phyloP scores from a whole-genome alignment of 2,797 vertebrate genomes.

The Catamblyrhynchus diadema region DNA sequence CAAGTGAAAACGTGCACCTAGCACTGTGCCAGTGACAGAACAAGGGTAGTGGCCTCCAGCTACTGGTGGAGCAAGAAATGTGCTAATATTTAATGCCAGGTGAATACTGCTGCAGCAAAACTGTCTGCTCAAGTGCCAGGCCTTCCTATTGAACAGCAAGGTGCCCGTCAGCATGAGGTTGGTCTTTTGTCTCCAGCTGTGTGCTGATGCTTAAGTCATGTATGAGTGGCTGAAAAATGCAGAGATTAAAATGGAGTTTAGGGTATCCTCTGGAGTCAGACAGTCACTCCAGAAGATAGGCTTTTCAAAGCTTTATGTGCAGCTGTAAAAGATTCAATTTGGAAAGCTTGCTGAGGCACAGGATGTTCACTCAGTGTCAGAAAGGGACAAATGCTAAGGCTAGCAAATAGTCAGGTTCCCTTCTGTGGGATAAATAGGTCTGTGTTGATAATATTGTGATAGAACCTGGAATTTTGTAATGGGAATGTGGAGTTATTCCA shows the following conservation, averaged over 20 bases:
- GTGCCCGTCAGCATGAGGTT: not conserved
- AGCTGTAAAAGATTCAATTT: not conserved
- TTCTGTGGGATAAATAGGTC: not conserved
- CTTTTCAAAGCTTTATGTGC: not conserved
- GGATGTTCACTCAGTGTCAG: not conserved
- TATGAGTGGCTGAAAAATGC: not conserved
- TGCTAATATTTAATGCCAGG: not conserved
- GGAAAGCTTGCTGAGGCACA: not conserved
- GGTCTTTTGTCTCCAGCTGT: not conserved
- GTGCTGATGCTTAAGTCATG: not conserved
- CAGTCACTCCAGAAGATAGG: not conserved
- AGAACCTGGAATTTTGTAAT: not conserved
- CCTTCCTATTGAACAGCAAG: not conserved
- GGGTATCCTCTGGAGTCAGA: not conserved
- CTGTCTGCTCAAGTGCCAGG: not conserved
- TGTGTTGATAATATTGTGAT: not conserved
- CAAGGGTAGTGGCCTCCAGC: not conserved
- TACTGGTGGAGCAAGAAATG: not conserved
- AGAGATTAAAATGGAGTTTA: not conserved
- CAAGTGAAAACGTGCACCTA: not conserved
- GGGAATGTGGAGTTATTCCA: not conserved
- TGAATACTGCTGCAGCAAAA: not conserved
- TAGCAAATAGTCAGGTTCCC: not conserved
- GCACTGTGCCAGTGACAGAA: not conserved
- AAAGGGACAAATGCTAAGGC: not conserved